Evolutionary conservation across 2,888 invertebrate species (phyloP), one percentile per base, ranked within the genome.

Genomic region (Choristoneura rosaceana): DNA sequence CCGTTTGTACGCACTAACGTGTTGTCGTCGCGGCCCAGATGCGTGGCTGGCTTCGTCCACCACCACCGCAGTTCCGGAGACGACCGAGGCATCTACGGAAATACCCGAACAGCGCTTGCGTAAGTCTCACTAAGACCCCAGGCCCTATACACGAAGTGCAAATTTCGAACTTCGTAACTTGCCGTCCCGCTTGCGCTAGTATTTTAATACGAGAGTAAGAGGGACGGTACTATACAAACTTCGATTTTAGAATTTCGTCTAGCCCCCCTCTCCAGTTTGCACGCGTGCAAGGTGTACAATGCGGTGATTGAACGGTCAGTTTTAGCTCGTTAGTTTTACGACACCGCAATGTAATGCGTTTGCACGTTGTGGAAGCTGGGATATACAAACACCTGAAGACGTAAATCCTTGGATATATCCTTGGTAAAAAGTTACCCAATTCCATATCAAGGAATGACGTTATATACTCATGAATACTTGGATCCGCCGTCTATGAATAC

Each of bases 1-100:
- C 71, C 68, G 69, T 66, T 68, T 74, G 75, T 75, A 85, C 87
- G 81, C 82, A 90, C 90, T 92, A 91, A 91, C 91, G 76, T 79
- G 75, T 68, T 79, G 75, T 64, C 50, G 73, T 73, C 14, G 65
- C 52, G 55, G 81, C 82, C 79, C 85, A 84, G 82, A 69, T 83
- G 82, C 81, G 81, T 83, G 84, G 83, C 83, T 85, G 81, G 83
- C 82, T 84, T 85, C 25, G 25, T 25, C 38, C 38, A 38, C 79
- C 84, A 85, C 79, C 80, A 78, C 63, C 69, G 84, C 79, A 81
- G 77, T 75, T 79, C 76, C 82, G 77, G 87, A 82, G 81, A 77
- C 78, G 76, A 78, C 86, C 71, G 86, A 82, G 76, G 70, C 79
- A 64, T 76, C 81, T 70, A 77, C 79, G 75, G 83, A 83, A 73